Conservation (phyloP, 2,113 vertebrate species). For the Entelurus aequoreus region DNA sequence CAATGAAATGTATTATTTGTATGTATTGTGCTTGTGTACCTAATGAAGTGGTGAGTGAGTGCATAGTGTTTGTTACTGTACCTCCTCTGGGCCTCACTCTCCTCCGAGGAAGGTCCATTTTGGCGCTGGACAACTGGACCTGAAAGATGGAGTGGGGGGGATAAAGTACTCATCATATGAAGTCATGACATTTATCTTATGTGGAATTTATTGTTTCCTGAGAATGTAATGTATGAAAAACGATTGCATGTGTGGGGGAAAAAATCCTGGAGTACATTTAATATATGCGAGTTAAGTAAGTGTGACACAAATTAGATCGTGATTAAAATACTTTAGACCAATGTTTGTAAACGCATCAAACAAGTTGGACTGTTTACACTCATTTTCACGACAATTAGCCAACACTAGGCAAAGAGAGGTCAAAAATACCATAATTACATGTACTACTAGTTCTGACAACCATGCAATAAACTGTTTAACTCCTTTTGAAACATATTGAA, state of each 20-base stretch:
- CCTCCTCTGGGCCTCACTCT: conserved; percentile 92
- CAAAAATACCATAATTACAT: not conserved
- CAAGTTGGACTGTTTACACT: conserved; percentile 27
- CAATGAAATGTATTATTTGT: too few relatives aligned
- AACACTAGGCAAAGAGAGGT: not conserved
- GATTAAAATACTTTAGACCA: not conserved
- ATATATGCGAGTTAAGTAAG: not conserved
- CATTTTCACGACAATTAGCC: conserved; percentile 21
- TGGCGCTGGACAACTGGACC: conserved; percentile 90
- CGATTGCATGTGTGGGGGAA: not conserved
- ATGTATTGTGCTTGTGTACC: not conserved
- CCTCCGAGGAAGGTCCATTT: conserved; percentile 92
- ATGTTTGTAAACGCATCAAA: conserved; percentile 30
- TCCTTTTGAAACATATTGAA: not conserved
- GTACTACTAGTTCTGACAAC: not conserved
- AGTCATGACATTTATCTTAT: not conserved
- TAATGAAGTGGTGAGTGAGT: not conserved
- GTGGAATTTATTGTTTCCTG: not conserved
- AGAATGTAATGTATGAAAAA: not conserved
- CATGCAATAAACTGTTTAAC: not conserved
- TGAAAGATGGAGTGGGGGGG: conserved; percentile 50
- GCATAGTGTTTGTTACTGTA: conserved; percentile 42
- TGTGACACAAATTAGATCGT: not conserved
- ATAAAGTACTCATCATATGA: not conserved
- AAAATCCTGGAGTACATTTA: not conserved